Base-by-base conservation (phyloP, 2,888 invertebrate genomes). In the Volucella inflata region DNA sequence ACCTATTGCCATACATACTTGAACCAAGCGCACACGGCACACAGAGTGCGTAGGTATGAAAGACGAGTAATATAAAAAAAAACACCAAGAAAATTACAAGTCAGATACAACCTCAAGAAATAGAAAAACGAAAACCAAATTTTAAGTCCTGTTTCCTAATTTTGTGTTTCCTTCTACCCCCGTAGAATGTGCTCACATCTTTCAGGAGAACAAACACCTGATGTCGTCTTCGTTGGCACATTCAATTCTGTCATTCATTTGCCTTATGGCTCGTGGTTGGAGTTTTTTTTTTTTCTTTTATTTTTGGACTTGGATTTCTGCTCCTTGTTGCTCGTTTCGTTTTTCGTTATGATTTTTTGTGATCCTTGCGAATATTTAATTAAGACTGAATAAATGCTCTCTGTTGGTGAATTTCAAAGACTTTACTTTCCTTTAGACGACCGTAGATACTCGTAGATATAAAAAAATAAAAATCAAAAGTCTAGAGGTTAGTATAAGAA, bases 301-400 rank as follows among this genome's bases (percentile, higher is more conserved):
- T 51, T 9, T 10, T 16, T 11, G 17, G 2, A 21, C n/a, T 16
- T n/a, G 55, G n/a, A n/a, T 8, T 8, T 10, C 4, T 21, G 8
- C 4, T 53, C 21, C 11, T 53, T 17, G 4, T n/a, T 38, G 1
- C 4, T 55, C 38, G 10, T 21, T 16, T 75, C 57, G 21, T 65
- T 50, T 30, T 30, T 30, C 30, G 14, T 60, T 51, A 68, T 76
- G 76, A 60, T 68, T 76, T 76, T 51, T 30, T 30, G 30, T 68
- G 67, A 68, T 76, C 76, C 76, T 12, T 53, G 68, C 30, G 36
- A 68, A 68, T 68, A 76, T 76, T 76, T 60, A 76, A 68, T 76
- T 76, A 76, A 67, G 60, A 60, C 48, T 48, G 4, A 64, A 75
- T 46, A 50, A 65, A 75, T 57, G 12, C 16, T 6, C 55, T 53